Evolutionary conservation across 2,797 vertebrate genomes (phyloP).

Genomic region (Thripadectes ignobilis): DNA sequence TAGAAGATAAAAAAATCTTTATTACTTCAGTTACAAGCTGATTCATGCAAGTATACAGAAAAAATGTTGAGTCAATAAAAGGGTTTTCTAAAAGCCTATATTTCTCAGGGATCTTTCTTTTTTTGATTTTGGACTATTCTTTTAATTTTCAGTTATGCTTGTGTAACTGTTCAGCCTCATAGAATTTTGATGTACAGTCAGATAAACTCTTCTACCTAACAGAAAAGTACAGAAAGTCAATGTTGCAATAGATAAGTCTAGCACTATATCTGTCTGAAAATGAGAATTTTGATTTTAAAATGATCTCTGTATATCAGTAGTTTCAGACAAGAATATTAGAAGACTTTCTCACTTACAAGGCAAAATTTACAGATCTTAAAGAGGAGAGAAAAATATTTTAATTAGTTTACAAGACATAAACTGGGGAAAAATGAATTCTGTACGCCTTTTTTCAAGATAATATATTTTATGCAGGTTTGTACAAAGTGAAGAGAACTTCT

Average conservation of each 20-base stretch:
- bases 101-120: not conserved
- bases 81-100: not conserved
- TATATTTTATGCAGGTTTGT: not conserved
- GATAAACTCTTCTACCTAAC: not conserved
- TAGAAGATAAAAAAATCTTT: not conserved
- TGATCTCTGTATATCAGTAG: not conserved
- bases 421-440: not conserved
- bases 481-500: not conserved
- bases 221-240: not conserved
- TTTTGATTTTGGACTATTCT: not conserved
- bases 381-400: not conserved
- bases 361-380: not conserved
- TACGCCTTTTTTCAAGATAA: not conserved
- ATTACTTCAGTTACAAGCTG: not conserved
- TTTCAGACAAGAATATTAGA: not conserved
- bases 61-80: not conserved
- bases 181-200: not conserved
- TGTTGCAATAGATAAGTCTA: not conserved
- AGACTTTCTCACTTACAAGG: not conserved
- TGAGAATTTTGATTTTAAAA: not conserved
- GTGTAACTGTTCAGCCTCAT: not conserved
- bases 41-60: not conserved
- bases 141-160: not conserved
- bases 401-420: not conserved
- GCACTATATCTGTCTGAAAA: not conserved